A percentile compares a stretch with the other conserved stretches of the same genome.
Conservation (phyloP, 2,888 invertebrate species). For the Drosophila conformis region DNA sequence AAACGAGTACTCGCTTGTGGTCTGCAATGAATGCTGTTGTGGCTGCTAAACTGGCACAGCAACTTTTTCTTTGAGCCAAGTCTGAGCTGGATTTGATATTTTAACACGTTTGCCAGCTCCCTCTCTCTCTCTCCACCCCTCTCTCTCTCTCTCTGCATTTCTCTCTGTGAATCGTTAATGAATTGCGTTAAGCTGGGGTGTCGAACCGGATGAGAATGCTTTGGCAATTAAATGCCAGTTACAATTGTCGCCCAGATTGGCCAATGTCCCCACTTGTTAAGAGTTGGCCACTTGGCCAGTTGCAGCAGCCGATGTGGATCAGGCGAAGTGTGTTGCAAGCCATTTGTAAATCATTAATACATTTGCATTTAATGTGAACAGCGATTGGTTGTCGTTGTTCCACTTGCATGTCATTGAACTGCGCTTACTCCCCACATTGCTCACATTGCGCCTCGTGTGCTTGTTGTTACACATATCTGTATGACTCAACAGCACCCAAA, state of each 20-base stretch:
- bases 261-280: slow-evolving; percentile 46
- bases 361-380: slow-evolving; percentile 64
- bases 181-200: slow-evolving; percentile 67
- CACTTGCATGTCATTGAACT: slow-evolving; percentile 66
- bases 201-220: slow-evolving; percentile 75
- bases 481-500: slow-evolving; percentile 28
- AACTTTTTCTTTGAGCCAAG: slow-evolving; percentile 72
- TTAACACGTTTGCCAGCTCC: slow-evolving; percentile 42
- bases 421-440: slow-evolving; percentile 23
- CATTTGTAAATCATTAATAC: slow-evolving; percentile 70
- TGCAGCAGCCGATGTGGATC: slow-evolving; percentile 26
- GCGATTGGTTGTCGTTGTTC: slow-evolving; percentile 23
- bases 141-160: neutral
- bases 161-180: slow-evolving; percentile 74
- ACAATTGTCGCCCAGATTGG: slow-evolving; percentile 68
- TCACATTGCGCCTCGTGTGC: slow-evolving; percentile 52
- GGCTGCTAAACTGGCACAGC: slow-evolving; percentile 72
- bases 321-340: slow-evolving; percentile 54
- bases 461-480: slow-evolving; percentile 38
- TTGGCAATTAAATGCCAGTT: slow-evolving; percentile 70
- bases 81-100: slow-evolving; percentile 63
- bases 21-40: slow-evolving; percentile 32
- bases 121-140: neutral
- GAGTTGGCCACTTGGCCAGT: slow-evolving; percentile 8
- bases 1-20: slow-evolving; percentile 42